Evolutionary conservation across 1,140 invertebrate species (phyloP).

Genomic region (Drosophila sp.): DNA sequence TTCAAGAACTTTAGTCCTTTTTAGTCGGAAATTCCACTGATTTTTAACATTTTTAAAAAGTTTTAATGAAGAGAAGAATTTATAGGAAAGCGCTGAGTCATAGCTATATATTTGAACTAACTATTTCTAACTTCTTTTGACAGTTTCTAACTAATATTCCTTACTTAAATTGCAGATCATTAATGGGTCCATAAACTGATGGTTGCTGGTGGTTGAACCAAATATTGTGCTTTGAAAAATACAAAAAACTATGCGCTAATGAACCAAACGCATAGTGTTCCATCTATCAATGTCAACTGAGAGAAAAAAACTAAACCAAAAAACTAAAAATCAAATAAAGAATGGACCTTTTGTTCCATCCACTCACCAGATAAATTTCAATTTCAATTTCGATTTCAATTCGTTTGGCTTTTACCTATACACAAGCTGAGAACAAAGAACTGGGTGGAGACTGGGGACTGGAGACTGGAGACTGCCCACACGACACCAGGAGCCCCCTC

Average conservation of each 20-base stretch:
- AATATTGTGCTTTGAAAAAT: constrained; percentile 20
- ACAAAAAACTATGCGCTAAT: constrained; percentile 74
- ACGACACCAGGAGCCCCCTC: constrained; percentile 41
- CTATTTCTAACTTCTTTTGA: no score
- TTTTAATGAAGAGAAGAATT: no score
- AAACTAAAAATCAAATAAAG: constrained; percentile 30
- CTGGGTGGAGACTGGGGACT: constrained; percentile 21
- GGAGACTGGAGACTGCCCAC: constrained; percentile 40
- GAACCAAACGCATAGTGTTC: constrained; percentile 52
- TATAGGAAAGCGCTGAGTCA: no score
- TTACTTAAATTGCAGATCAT: no score
- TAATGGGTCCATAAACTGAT: not conserved
- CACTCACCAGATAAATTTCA: constrained; percentile 54
- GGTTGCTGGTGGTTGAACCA: not conserved
- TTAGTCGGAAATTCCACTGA: no score
- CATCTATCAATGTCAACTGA: constrained; percentile 75
- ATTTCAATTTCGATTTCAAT: constrained; percentile 55
- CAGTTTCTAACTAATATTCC: no score
- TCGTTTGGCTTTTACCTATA: constrained; percentile 58
- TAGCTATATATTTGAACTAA: no score
- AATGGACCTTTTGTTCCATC: constrained; percentile 60
- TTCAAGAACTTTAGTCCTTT: no score
- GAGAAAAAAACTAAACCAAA: constrained; percentile 7
- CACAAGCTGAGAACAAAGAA: constrained; percentile 63
- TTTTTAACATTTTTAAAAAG: no score